Evolutionary conservation across 2,113 vertebrate genomes (phyloP).

Genomic region (Bubo blakistoni): DNA sequence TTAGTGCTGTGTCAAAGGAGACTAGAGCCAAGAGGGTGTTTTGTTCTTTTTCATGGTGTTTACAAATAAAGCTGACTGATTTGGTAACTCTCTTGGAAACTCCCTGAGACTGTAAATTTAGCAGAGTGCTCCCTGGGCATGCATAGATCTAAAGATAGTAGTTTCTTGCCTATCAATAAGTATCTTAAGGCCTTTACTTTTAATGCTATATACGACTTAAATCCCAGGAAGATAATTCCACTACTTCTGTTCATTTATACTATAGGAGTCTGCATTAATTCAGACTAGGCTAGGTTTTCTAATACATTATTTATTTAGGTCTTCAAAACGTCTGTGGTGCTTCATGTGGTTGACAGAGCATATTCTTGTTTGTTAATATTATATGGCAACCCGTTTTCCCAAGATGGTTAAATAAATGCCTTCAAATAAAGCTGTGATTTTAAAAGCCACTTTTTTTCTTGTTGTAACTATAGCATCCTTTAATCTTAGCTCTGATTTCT

Average conservation of each 20-base stretch:
- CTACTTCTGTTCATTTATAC: slow-evolving; percentile 35
- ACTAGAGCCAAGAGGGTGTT: neutral
- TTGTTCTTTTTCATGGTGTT: slow-evolving; percentile 13
- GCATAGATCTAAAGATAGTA: slow-evolving; percentile 29
- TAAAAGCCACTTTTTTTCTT: neutral
- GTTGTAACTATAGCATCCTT: neutral
- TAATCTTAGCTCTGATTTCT: neutral
- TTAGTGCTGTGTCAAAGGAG: neutral
- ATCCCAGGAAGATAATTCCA: slow-evolving; percentile 48
- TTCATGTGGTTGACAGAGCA: slow-evolving; percentile 21
- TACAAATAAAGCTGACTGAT: slow-evolving; percentile 41
- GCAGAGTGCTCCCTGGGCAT: slow-evolving; percentile 7
- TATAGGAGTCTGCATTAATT: slow-evolving; percentile 46
- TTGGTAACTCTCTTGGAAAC: slow-evolving; percentile 29
- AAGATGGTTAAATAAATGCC: neutral
- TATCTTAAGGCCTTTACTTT: slow-evolving; percentile 57
- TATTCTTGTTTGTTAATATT: slow-evolving; percentile 58
- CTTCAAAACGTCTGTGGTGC: slow-evolving; percentile 43
- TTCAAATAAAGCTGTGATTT: slow-evolving; percentile 2
- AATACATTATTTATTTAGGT: slow-evolving; percentile 64
- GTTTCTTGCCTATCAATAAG: slow-evolving; percentile 44
- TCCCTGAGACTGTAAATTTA: neutral
- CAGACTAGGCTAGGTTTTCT: slow-evolving; percentile 22
- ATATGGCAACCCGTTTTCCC: slow-evolving; percentile 40
- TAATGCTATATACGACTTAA: slow-evolving; percentile 34